Base-by-base conservation (phyloP, 2,888 invertebrate genomes). In the Ypsolopha sequella region DNA sequence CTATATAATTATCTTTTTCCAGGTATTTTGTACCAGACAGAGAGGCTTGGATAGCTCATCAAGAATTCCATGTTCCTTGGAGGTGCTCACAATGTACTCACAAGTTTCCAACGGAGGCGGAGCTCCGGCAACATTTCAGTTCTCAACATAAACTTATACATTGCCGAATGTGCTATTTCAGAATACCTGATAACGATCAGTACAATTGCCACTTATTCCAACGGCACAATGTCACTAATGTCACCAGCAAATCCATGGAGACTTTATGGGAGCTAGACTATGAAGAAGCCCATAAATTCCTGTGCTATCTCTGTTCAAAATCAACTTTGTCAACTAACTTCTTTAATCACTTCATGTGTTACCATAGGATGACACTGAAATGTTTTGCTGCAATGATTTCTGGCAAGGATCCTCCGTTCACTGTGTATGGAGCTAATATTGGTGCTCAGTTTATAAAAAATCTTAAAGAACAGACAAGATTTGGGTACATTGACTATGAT, bases 11-110 rank as follows among this genome's bases (percentile, higher is more conserved):
- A 48, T 1, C 36, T 33, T 36, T 52, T 76, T 80, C 41, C 63
- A 87, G 87, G 60, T 87, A 87, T 57, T 80, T 87, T 65, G 77
- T 87, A 11, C 64, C 74, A 39, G 77, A 81, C 41, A 69, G 80
- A 62, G 73, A 78, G 53, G 55, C 73, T 1, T 87, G 86, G 86
- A 56, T 54, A 35, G 61, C 60, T 1, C 87, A 87, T 56, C 51
- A 67, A n/a, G 68, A 72, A 48, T 85, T 78, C 55, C 87, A 87
- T 52, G 65, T 65, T 10, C 87, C 87, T 0, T 80, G 86, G 84
- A 74, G 78, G 0, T 87, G 87, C 56, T 86, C 87, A 0, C 87
- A 87, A 55, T 87, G 87, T 57, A 59, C 69, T 7, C 67, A 75
- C 46, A 75, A 68, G 45, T 87, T 80, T 54, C 59, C 65, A 8